Percentiles rank a stretch among this genome's conserved stretches.
These are phyloP conservation scores for Herpailurus yagouaroundi DNA, from an alignment of 2,113 vertebrate genomes.

Conservation along the genomic window DNA sequence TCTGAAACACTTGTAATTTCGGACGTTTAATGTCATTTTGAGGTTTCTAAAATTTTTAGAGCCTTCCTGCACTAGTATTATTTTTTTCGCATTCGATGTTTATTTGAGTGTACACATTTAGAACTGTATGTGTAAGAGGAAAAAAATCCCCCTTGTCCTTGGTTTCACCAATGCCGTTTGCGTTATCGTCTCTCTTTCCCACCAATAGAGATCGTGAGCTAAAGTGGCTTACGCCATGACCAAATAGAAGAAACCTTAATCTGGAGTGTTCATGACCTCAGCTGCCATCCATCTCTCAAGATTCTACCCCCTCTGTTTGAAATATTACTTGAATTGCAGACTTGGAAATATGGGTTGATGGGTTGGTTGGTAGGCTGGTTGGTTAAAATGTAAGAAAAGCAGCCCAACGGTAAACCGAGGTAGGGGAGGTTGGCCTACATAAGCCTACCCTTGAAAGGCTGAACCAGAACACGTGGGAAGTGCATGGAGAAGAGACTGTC, in stretches of 20 bases:
- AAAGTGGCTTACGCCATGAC: neutral
- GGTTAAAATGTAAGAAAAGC: neutral
- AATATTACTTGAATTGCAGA: neutral
- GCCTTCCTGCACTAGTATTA: neutral
- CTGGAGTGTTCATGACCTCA: neutral
- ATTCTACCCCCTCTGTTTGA: neutral
- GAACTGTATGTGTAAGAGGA: neutral
- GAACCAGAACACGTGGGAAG: constrained; percentile 52
- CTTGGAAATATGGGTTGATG: neutral
- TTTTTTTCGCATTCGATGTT: neutral
- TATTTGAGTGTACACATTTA: neutral
- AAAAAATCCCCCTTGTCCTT: neutral
- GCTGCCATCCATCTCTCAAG: neutral
- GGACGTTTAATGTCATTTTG: neutral
- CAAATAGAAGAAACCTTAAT: neutral
- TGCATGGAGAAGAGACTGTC: constrained; percentile 66
- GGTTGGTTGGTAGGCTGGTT: neutral
- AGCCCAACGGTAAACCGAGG: neutral
- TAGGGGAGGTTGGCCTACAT: constrained; percentile 15
- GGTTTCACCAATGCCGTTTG: neutral
- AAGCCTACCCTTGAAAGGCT: constrained; percentile 76
- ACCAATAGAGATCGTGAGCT: neutral
- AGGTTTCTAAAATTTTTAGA: neutral
- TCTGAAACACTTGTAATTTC: neutral
- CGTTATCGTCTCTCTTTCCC: neutral